Percentiles rank a stretch among this genome's conserved stretches.
These are phyloP conservation scores for Eumerus sabulonum DNA, from an alignment of 2,888 invertebrate species.

Conservation along the genomic window DNA sequence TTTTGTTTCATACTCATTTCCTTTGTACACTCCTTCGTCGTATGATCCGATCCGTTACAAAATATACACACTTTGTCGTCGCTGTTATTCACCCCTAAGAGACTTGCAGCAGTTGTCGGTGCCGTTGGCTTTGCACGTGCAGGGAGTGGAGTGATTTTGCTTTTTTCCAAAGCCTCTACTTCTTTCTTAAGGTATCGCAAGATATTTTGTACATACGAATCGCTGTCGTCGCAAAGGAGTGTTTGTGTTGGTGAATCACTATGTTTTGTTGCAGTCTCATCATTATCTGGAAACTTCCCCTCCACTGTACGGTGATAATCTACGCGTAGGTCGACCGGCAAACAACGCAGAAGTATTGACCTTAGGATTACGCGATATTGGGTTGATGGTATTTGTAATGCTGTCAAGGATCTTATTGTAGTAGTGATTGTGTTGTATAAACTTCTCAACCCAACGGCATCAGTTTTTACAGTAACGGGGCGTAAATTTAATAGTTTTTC, in stretches of 20 bases:
- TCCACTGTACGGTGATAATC: slow-evolving; percentile 15
- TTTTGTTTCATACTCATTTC: too few relatives aligned
- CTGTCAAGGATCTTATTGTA: not conserved
- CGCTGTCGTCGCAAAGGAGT: too few relatives aligned
- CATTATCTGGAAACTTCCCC: too few relatives aligned
- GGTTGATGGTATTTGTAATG: slow-evolving; percentile 2
- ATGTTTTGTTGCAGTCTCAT: too few relatives aligned
- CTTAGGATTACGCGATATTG: slow-evolving; percentile 36
- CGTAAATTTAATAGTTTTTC: slow-evolving; percentile 15
- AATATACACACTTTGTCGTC: too few relatives aligned
- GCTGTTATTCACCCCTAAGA: too few relatives aligned
- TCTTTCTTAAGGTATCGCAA: not conserved
- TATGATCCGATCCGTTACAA: too few relatives aligned
- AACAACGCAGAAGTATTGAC: slow-evolving; percentile 13
- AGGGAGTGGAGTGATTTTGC: not conserved
- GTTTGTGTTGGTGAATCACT: too few relatives aligned
- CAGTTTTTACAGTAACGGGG: slow-evolving; percentile 14
- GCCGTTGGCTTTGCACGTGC: slow-evolving; percentile 9
- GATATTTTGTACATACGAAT: not conserved
- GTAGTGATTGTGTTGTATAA: slow-evolving; percentile 30
- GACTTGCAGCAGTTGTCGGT: not conserved
- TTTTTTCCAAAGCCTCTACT: not conserved
- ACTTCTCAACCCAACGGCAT: slow-evolving; percentile 10
- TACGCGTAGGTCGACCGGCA: slow-evolving; percentile 13
- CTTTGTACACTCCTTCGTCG: too few relatives aligned